A percentile compares a stretch with the other conserved stretches of the same genome.
Evolutionary conservation across 2,797 vertebrate species (phyloP).

Genomic region (Etheostoma nigrum): DNA sequence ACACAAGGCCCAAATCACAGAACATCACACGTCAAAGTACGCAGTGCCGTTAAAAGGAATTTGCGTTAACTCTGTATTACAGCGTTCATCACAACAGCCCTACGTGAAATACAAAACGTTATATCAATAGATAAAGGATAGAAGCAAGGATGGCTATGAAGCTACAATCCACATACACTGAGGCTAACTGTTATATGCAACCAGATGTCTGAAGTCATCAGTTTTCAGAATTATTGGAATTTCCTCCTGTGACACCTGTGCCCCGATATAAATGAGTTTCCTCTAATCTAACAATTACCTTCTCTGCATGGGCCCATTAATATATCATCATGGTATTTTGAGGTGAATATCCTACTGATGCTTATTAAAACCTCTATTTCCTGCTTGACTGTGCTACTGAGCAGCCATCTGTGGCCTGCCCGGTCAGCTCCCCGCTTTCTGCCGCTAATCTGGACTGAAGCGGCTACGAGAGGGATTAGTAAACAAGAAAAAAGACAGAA

Average conservation of each 20-base stretch:
- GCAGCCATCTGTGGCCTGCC: conserved; percentile 39
- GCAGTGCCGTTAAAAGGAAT: no score
- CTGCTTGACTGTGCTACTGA: conserved; percentile 60
- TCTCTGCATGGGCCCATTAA: conserved; percentile 34
- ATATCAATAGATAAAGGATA: not conserved
- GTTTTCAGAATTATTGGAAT: not conserved
- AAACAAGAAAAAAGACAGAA: conserved; percentile 21
- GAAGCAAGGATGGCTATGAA: not conserved
- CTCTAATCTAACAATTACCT: conserved; percentile 20
- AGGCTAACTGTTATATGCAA: not conserved
- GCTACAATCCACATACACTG: not conserved
- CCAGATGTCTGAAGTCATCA: conserved; percentile 17
- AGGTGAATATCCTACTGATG: conserved; percentile 43
- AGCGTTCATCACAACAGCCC: no score
- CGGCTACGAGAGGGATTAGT: conserved; percentile 31
- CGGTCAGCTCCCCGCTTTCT: not conserved
- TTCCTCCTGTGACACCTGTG: conserved; percentile 24
- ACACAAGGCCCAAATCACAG: no score
- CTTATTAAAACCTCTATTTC: conserved; percentile 75
- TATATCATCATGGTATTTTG: conserved; percentile 51
- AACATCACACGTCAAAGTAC: no score
- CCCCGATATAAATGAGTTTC: conserved; percentile 60
- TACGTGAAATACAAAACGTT: not conserved
- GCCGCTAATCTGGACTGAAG: conserved; percentile 32
- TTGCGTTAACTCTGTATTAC: no score